phyloP scores from a whole-genome alignment of 2,797 vertebrate species.

The Rhinoraja longicauda region DNA sequence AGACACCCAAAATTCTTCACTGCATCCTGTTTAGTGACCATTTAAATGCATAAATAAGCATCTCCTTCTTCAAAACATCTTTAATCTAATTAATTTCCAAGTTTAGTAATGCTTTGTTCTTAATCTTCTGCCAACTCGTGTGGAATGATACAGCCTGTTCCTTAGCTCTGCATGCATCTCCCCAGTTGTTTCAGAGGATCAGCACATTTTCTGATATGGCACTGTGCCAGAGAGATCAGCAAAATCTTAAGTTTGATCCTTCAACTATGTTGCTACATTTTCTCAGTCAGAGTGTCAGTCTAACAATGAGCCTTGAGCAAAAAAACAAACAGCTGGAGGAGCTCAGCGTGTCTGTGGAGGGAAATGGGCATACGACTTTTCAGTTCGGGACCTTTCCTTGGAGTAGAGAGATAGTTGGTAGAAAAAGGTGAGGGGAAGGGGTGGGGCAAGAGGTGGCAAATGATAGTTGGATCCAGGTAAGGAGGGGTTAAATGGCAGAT shows the following conservation, averaged over 20 bases:
- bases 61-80: too few relatives aligned
- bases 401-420: too few relatives aligned
- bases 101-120: neutral
- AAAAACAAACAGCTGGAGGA: too few relatives aligned
- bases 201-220: neutral
- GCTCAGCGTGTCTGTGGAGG: too few relatives aligned
- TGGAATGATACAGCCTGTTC: neutral
- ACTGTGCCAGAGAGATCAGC: neutral
- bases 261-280: neutral
- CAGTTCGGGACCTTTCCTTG: too few relatives aligned
- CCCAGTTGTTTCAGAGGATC: neutral
- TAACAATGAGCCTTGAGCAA: neutral
- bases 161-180: neutral
- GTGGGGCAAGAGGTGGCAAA: too few relatives aligned
- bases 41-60: conserved; percentile 3
- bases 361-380: too few relatives aligned
- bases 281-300: neutral
- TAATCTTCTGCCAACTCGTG: neutral
- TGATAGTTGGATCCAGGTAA: too few relatives aligned
- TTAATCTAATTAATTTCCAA: neutral
- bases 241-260: neutral
- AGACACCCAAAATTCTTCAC: neutral
- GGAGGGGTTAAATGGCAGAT: too few relatives aligned
- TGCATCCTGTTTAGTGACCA: neutral
- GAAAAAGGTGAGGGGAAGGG: too few relatives aligned